Conservation (phyloP, 53 echinoderm and acorn worm species). For the Holothuria leucospilota region DNA sequence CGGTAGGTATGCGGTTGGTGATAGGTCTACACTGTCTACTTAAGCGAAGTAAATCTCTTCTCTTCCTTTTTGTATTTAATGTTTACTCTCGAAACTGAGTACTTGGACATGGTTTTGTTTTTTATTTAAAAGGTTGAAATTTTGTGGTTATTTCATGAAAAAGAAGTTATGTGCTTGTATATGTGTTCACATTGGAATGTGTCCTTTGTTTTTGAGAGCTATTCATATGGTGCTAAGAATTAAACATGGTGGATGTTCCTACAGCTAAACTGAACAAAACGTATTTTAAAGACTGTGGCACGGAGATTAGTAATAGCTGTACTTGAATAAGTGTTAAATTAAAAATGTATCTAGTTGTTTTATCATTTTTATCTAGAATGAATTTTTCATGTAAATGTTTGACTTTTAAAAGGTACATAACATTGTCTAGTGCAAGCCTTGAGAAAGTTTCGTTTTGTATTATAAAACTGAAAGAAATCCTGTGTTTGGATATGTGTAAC, state of each 20-base stretch:
- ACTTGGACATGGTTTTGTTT: not conserved
- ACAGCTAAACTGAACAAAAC: too few relatives aligned
- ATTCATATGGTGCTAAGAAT: slow-evolving; percentile 14
- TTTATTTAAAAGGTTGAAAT: not conserved
- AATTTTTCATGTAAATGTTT: slow-evolving; percentile 14
- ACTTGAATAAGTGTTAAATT: slow-evolving; percentile 2
- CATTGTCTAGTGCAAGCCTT: too few relatives aligned
- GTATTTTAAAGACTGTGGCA: not conserved
- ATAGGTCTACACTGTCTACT: too few relatives aligned
- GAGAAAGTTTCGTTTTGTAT: too few relatives aligned
- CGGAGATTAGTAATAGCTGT: not conserved
- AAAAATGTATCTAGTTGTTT: slow-evolving; percentile 15
- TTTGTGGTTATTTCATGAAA: not conserved
- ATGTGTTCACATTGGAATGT: too few relatives aligned
- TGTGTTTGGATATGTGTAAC: too few relatives aligned
- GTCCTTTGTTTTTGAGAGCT: not conserved
- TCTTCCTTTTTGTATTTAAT: too few relatives aligned
- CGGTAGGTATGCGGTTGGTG: too few relatives aligned
- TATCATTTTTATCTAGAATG: slow-evolving; percentile 5
- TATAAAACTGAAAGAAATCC: too few relatives aligned
- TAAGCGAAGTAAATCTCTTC: too few relatives aligned
- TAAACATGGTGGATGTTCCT: not conserved
- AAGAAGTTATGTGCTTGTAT: too few relatives aligned
- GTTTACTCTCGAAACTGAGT: not conserved
- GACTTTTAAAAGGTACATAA: slow-evolving; percentile 2